Evolutionary conservation across 2,888 invertebrate species (phyloP), one percentile per base, ranked within the genome.

Genomic region (Drosophila leonis): DNA sequence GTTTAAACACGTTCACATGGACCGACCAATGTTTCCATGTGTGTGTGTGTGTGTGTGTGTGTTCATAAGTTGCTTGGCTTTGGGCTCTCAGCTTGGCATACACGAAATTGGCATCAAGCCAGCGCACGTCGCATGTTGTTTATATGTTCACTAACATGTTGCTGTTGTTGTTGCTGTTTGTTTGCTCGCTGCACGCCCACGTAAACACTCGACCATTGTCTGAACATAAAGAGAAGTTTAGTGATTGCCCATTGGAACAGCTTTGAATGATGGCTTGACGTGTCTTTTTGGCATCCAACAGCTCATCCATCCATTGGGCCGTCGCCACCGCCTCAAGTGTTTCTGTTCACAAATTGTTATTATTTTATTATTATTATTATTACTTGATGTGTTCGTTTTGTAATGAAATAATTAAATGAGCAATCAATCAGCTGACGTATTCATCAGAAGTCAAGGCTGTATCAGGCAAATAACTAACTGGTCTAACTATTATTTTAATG

Each of bases 181-280:
- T 12, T 10, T 46, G 57, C 35, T 31, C 48, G 48, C 62, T 73
- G 70, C 88, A 89, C 84, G 84, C 84, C 84, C 84, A 84, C 84
- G 73, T 78, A 71, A 74, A 71, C 68, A 81, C 84, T 83, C 49
- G 78, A 67, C 62, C 59, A 77, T 57, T 55, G 66, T 51, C 42
- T 55, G 44, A 31, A 18, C 44, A 56, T 52, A 63, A 73, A 59
- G 56, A 70, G 68, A 60, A 51, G 57, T 62, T 46, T 44, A 52
- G 78, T 51, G 68, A 69, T 64, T 73, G 78, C 54, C 78, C 78
- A 78, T 75, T 65, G 67, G 67, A 59, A 74, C 51, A 54, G 70
- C 76, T 80, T 75, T 88, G 87, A 88, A 78, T 76, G 87, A 88
- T 83, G 72, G 76, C 89, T 88, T 83, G 81, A 88, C 73, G 78